Evolutionary conservation across 2,797 vertebrate genomes (phyloP), one percentile per base, ranked within the genome.

Genomic region (Tangara arthus): DNA sequence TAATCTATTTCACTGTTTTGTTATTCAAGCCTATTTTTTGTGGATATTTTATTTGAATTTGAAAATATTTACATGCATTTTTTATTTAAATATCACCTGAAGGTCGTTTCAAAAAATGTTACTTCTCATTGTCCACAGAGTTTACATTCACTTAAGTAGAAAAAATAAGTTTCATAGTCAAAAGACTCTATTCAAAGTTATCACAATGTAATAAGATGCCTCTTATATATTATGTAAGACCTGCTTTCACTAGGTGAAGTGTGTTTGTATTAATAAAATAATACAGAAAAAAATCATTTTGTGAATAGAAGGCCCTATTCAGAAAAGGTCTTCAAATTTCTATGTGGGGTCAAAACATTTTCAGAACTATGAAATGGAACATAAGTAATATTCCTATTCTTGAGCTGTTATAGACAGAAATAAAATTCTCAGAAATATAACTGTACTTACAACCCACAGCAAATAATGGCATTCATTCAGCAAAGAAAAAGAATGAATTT

Each of bases 231-330:
- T 96, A 95, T 91, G 61, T 90, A 92, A 96, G 86, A 91, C 86
- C 73, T 79, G 28, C 84, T 97, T 96, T 96, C 87, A 90, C 66
- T 90, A 66, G 87, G 89, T 95, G 90, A 92, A 97, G 92, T 93
- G 47, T 89, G 89, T 97, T 94, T 94, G 60, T 95, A 95, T 96
- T 95, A 96, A 96, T 96, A 95, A 96, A 96, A 93, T 94, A 93
- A 93, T 94, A 87, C 30, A 87, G 89, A 71, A 87, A 87, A 92
- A 92, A 90, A 92, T 86, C n/a, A 91, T 96, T 94, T 75, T 95
- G 53, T 94, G 94, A 94, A 60, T 91, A 65, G 94, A 86, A 96
- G 80, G 71, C 46, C 86, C 83, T 96, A 97, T 97, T 97, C 95
- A 95, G 82, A 78, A 90, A 89, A 94, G 87, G 86, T 90, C 89